Evolutionary conservation across 2,113 vertebrate species (phyloP).

Genomic region (Megaceryle maxima): DNA sequence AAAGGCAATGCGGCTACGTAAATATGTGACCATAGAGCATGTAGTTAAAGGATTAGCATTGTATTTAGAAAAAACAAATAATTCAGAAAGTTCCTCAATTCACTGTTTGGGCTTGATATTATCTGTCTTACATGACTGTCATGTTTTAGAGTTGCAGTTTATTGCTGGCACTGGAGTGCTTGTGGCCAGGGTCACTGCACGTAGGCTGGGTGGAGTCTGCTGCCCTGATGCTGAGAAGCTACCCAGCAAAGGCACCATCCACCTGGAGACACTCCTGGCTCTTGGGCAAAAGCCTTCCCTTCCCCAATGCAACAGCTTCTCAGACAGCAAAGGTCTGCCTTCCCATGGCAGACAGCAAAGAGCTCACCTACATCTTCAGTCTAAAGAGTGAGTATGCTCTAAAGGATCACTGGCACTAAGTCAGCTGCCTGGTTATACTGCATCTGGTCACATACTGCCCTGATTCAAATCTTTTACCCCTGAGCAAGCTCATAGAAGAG

Average conservation of each 20-base stretch:
- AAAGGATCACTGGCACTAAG: background rate
- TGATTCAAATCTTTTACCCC: background rate
- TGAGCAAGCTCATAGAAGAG: background rate
- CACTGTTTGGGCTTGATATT: background rate
- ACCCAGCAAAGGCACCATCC: background rate
- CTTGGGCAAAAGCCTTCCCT: background rate
- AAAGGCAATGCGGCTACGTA: background rate
- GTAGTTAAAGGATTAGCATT: background rate
- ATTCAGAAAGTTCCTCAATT: background rate
- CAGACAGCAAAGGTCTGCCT: background rate
- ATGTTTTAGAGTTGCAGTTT: background rate
- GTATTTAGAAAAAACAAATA: background rate
- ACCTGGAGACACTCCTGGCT: accelerated
- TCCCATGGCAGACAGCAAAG: background rate
- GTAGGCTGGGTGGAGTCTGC: accelerated
- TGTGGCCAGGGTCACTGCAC: accelerated
- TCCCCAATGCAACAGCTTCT: accelerated
- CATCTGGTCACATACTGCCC: background rate
- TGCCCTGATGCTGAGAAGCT: background rate
- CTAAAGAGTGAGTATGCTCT: no score
- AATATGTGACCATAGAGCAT: background rate
- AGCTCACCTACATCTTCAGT: background rate
- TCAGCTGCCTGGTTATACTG: background rate
- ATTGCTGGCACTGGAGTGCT: background rate
- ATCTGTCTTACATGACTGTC: background rate